Conservation (phyloP, 2,113 vertebrate genomes). For the Camelus bactrianus region DNA sequence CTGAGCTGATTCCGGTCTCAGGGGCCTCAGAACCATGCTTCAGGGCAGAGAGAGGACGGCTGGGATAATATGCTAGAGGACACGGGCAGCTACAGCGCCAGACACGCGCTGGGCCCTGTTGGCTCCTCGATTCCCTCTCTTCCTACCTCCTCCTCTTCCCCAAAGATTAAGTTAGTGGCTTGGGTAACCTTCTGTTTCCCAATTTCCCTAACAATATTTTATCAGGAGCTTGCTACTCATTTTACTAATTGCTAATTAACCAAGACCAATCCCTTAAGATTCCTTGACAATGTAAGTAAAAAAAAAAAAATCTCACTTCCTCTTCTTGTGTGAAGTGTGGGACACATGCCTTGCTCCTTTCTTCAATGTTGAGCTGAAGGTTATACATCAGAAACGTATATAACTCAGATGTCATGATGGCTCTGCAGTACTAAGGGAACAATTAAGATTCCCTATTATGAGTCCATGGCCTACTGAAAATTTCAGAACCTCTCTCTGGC, state of each 20-base stretch:
- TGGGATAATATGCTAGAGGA: conserved; percentile 43
- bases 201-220: conserved; percentile 80
- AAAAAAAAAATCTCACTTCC: conserved; percentile 52
- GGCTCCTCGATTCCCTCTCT: conserved; percentile 49
- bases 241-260: conserved; percentile 83
- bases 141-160: conserved; percentile 50
- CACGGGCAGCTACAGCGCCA: not conserved
- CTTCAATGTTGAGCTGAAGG: conserved; percentile 80
- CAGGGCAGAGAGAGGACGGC: not conserved
- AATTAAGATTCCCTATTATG: conserved; percentile 84
- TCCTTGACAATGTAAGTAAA: conserved; percentile 70
- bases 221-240: conserved; percentile 76
- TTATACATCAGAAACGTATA: conserved; percentile 68
- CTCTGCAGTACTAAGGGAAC: conserved; percentile 81
- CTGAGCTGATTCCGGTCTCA: conserved; percentile 57
- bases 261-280: conserved; percentile 75
- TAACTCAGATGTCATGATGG: conserved; percentile 80
- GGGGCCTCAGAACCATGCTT: conserved; percentile 37
- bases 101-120: not conserved
- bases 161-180: conserved; percentile 70
- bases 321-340: conserved; percentile 54
- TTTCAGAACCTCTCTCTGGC: conserved; percentile 88
- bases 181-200: conserved; percentile 78
- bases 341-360: conserved; percentile 55
- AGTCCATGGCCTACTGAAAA: conserved; percentile 79